Evolutionary conservation across 2,113 vertebrate species (phyloP), one percentile per base, ranked within the genome.

Genomic region (Apaloderma vittatum): DNA sequence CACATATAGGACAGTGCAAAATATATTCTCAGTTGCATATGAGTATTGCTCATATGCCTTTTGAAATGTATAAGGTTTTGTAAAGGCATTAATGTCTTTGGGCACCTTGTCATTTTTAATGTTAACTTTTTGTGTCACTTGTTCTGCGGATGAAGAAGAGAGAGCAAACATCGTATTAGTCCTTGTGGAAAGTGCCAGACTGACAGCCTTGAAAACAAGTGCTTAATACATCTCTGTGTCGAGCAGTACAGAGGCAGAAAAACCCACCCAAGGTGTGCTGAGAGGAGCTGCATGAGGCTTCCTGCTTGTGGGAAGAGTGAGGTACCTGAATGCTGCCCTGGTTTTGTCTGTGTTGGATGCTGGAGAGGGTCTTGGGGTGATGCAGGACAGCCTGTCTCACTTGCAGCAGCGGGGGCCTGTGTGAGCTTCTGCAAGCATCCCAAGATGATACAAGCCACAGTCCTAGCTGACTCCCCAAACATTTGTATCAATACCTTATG

Each of bases 81-180:
- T 43, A 80, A 93, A 77, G 17, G 13, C 29, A 73, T 30, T 54
- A 16, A 54, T 62, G 6, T 77, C 46, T 87, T 63, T 0, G 0
- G 29, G 40, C 30, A 89, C 9, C 8, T 78, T 84, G 65, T 78
- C 18, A 52, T 86, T 94, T 92, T 91, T 75, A 91, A 96, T 48
- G 48, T 4, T 95, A 78, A 58, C 24, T 59, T 94, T 80, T 68
- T 55, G 32, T 72, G 65, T 81, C 51, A 51, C 15, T 81, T 63
- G 23, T n/a, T 93, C 94, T 82, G 8, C 52, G 40, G 49, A 55
- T 67, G 36, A 79, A 86, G 26, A 43, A 70, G 27, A 68, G 27
- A 80, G 51, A 67, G 4, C 14, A 92, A 92, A 26, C 9, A 49
- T 27, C 36, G 8, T 36, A 52, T 45, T 74, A 59, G 26, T n/a